phyloP scores from a whole-genome alignment of 2,797 vertebrate species.

The Etheostoma perlongum region DNA sequence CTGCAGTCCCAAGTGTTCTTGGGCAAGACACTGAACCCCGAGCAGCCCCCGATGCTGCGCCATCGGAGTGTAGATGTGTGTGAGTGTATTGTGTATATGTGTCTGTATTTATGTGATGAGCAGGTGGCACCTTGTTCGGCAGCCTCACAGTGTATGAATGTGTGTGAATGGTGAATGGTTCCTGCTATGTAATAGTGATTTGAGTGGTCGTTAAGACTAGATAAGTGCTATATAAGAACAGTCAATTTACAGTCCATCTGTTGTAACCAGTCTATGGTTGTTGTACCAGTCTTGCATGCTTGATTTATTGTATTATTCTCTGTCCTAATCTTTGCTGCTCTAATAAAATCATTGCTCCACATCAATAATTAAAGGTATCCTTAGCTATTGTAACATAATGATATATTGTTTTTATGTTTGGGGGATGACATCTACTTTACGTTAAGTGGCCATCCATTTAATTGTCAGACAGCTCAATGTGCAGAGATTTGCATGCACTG shows the following conservation, averaged over 20 bases:
- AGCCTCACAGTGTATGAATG: no score
- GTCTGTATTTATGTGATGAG: no score
- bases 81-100: no score
- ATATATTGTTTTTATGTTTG: neutral
- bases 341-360: neutral
- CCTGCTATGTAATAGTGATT: no score
- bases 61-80: no score
- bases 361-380: neutral
- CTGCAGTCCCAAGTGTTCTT: no score
- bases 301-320: neutral
- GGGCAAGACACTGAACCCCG: no score
- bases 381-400: neutral
- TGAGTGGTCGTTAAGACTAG: no score
- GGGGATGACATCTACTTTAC: neutral
- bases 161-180: no score
- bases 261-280: neutral
- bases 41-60: no score
- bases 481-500: constrained; percentile 13
- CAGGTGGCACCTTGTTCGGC: no score
- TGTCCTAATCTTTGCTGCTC: neutral
- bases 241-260: neutral
- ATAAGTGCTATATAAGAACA: no score
- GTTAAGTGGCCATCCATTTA: neutral
- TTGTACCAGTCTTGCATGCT: neutral
- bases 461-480: neutral